Conservation (phyloP, 2,113 vertebrate genomes). For the mouse (Mus musculus) region DNA sequence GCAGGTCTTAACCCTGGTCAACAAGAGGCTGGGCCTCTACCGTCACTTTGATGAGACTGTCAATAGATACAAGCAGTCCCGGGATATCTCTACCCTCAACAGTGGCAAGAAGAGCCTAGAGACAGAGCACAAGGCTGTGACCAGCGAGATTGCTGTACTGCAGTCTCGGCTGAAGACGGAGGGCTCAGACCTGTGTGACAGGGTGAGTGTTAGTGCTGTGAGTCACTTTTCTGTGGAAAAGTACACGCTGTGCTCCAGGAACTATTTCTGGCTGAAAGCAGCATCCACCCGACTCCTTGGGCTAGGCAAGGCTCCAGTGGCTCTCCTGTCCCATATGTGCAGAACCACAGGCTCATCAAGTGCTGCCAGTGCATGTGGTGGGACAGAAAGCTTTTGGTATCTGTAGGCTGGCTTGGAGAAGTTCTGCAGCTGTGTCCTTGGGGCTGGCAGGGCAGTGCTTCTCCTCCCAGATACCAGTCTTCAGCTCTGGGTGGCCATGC, state of each 20-base stretch:
- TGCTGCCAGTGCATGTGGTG: neutral
- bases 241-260: accelerated
- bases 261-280: neutral
- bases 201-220: slow-evolving; percentile 85
- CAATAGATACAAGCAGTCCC: slow-evolving; percentile 97
- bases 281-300: neutral
- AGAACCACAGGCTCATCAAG: neutral
- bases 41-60: slow-evolving; percentile 97
- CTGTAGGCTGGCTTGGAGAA: neutral
- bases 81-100: slow-evolving; percentile 94
- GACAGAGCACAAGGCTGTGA: slow-evolving; percentile 94
- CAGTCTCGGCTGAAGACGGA: slow-evolving; percentile 96
- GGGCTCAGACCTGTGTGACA: slow-evolving; percentile 96
- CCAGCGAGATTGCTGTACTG: slow-evolving; percentile 92
- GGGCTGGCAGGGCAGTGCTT: neutral
- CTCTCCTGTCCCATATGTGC: neutral
- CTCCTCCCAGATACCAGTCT: neutral
- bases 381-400: neutral
- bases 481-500: neutral
- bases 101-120: slow-evolving; percentile 95
- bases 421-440: neutral
- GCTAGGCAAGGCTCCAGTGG: too few relatives aligned
- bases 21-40: slow-evolving; percentile 97
- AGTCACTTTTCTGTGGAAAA: neutral
- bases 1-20: slow-evolving; percentile 97